Base-by-base conservation (phyloP, 1,140 invertebrate genomes). In the Caerostris darwini region DNA sequence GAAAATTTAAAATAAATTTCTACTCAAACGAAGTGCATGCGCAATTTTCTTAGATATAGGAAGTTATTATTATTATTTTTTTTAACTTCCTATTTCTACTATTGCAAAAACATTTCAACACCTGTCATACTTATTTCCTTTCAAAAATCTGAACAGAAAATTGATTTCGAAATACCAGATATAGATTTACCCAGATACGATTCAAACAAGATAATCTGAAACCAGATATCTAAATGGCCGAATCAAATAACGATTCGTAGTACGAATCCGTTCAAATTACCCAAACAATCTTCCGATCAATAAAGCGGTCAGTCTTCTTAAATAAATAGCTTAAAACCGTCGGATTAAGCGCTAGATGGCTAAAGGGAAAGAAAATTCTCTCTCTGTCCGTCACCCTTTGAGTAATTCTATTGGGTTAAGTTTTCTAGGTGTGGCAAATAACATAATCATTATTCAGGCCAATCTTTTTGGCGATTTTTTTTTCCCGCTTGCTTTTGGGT, bases 381-480 rank as follows among this genome's bases (percentile, higher is more conserved):
- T 57, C 54, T 19, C 19, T 34, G n/a, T 71, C 67, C 57, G 71
- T 90, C 89, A 90, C 71, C 90, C 59, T 56, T 54, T 85, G 67
- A 85, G 90, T 92, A 92, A 92, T 85, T 92, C 90, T 92, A 92
- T 92, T 92, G 90, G 90, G 77, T 91, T 82, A 91, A 61, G 90
- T 82, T 69, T 53, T 58, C 90, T 54, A 92, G 90, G 90, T 92
- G 90, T 92, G 90, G 90, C 90, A 92, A 92, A 85, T 56, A 90
- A 81, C 71, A 90, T 90, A 85, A 92, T 92, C 77, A 92, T 92
- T 85, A 92, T 92, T 92, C 90, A 92, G 90, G 81, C 58, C 90
- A 92, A 19, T 92, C 71, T 77, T 34, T 34, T 34, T 77, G 71
- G 14, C 34, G 71, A 53, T 50, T 77, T 77, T 77, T 67, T 77